These are phyloP conservation scores for Drosophila tripunctata DNA, from an alignment of 2,888 invertebrate genomes.

Conservation along the genomic window DNA sequence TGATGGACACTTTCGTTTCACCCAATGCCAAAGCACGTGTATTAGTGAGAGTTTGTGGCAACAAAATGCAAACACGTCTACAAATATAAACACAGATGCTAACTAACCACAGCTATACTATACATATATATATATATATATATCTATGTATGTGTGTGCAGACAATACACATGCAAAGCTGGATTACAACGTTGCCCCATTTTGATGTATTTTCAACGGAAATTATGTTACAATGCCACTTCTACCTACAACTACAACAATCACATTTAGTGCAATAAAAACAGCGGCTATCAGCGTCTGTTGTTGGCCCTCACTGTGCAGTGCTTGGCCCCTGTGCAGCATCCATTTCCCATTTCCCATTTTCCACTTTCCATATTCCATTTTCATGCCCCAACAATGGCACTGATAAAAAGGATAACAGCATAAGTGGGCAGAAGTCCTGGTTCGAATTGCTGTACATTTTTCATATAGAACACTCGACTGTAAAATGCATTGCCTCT, in stretches of 20 bases:
- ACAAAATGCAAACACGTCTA: conserved; percentile 75
- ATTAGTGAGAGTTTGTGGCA: conserved; percentile 38
- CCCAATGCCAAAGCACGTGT: too few relatives aligned
- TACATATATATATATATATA: conserved; percentile 10
- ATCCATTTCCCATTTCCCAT: neutral
- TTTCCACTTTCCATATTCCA: neutral
- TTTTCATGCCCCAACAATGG: conserved; percentile 38
- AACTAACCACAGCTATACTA: conserved; percentile 71
- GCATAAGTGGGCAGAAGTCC: conserved; percentile 59
- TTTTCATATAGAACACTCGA: conserved; percentile 72
- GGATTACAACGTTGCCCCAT: conserved; percentile 60
- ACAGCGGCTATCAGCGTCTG: conserved; percentile 21
- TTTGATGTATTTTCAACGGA: conserved; percentile 76
- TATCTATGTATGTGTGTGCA: conserved; percentile 14
- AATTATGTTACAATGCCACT: conserved; percentile 74
- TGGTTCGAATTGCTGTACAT: conserved; percentile 63
- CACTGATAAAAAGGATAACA: conserved; percentile 59
- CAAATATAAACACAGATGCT: conserved; percentile 79
- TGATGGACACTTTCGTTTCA: conserved; percentile 51
- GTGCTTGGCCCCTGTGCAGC: conserved; percentile 20
- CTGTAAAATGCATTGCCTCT: conserved; percentile 76
- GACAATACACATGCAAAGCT: conserved; percentile 50
- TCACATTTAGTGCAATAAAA: conserved; percentile 16
- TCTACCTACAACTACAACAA: conserved; percentile 34
- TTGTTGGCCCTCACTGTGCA: too few relatives aligned